Evolutionary conservation across 2,113 vertebrate species (phyloP), one percentile per base, ranked within the genome.

Genomic region (Erythrocercus mccallii): DNA sequence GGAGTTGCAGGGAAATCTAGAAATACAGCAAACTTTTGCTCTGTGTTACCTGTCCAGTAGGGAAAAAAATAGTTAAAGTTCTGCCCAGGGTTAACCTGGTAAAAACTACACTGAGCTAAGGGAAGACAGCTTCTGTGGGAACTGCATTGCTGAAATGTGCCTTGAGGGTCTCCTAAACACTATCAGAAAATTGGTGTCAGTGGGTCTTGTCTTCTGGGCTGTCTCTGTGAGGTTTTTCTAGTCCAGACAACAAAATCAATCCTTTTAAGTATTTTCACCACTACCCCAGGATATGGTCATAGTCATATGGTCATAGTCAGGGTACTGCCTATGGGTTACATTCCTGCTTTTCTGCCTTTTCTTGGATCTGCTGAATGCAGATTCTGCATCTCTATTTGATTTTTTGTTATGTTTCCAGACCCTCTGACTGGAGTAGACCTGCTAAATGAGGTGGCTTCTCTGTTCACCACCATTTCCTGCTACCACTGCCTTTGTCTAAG

Each of bases 121-220:
- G n/a, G 37, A 27, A 74, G 38, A 42, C 23, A 62, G 30, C 31
- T 88, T 13, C 2, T 30, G n/a, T 54, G 42, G 45, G 61, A 78
- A 33, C 31, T 50, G 58, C 15, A 7, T 10, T 53, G 56, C 73
- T 50, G 54, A 50, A 84, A 57, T 0, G 2, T 53, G 35, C 69
- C 45, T 56, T 1, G 0, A 7, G 31, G 10, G 7, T 22, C 37
- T 83, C 48, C 23, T 40, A 4, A 61, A 5, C 20, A 1, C 23
- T 64, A 7, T 35, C 3, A 2, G 12, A 69, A 84, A 44, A 37
- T 68, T 88, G 58, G 6, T 30, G 23, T 56, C 44, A 4, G 22
- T 33, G 31, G 5, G 15, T 38, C 48, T 53, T 22, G 30, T 51
- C 35, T 54, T 21, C 47, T 78, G 47, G 35, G 21, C 66, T 18